Percentiles rank a stretch among this genome's conserved stretches.
These are phyloP conservation scores for Syngnathoides biaculeatus DNA, from an alignment of 2,113 vertebrate species.

Conservation along the genomic window DNA sequence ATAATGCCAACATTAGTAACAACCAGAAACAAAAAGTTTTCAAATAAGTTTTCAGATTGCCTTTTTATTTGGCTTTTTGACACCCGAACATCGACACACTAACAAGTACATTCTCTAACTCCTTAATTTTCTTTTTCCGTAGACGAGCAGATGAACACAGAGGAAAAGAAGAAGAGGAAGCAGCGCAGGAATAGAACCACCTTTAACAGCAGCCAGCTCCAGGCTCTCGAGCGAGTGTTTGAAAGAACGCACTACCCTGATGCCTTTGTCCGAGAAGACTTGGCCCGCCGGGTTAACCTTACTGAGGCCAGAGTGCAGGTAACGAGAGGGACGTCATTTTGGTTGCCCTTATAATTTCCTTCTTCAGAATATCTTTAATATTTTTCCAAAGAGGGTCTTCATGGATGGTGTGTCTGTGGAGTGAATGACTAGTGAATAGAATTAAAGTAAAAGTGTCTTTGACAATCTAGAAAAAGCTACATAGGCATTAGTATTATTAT, in stretches of 20 bases:
- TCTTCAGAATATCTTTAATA: too few species aligned
- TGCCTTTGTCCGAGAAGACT: constrained; percentile 95
- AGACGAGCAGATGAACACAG: constrained; percentile 94
- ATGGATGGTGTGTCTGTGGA: too few species aligned
- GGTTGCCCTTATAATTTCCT: too few species aligned
- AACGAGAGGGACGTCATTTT: constrained; percentile 13
- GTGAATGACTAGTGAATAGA: too few species aligned
- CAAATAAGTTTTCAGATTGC: neutral
- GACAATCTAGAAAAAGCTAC: too few species aligned
- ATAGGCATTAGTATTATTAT: too few species aligned
- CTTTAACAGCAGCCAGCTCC: constrained; percentile 97
- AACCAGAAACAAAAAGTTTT: neutral
- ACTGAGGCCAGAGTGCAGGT: constrained; percentile 97
- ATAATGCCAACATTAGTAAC: neutral
- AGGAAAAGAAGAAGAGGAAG: constrained; percentile 97
- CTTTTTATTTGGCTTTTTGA: neutral
- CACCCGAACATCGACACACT: neutral
- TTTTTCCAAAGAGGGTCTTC: too few species aligned
- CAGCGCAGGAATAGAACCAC: constrained; percentile 94
- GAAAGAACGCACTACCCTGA: constrained; percentile 97
- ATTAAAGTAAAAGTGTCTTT: too few species aligned
- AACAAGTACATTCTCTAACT: neutral
- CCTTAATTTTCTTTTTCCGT: neutral
- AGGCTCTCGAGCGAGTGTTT: constrained; percentile 94
- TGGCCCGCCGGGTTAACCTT: constrained; percentile 94